Base-by-base conservation (phyloP, 2,113 vertebrate species). In the Pelodiscus sinensis region DNA sequence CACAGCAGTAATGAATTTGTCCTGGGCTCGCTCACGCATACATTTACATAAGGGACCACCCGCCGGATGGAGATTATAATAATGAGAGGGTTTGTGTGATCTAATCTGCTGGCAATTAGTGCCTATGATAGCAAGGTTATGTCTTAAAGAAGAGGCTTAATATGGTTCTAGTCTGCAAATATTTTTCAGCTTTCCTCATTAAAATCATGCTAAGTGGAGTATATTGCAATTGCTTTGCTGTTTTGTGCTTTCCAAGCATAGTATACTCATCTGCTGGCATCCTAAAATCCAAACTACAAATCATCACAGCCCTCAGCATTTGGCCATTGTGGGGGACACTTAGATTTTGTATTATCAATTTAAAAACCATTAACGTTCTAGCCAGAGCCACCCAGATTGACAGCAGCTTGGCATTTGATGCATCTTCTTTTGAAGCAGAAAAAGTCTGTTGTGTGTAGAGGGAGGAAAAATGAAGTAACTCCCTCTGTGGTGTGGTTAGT, bases 161-260 rank as follows among this genome's bases (percentile, higher is more conserved):
- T 71, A 71, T 35, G n/a, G n/a, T 71, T 35, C 31, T 71, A 21
- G 65, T 35, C 16, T 35, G 65, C n/a, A 71, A 11, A 71, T 35
- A 11, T 6, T 77, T 14, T 50, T 77, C 38, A 77, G 38, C 21
- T 25, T 24, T 50, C 73, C 73, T 77, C 73, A 75, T 25, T 75
- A 50, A 75, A 75, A 50, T 75, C 73, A 51, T 85, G 0, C 14
- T 44, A 21, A 78, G 55, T 85, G 29, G 14, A 51, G 16, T 77
- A 24, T 58, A 88, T 93, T 62, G 8, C 85, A 75, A 38, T 83
- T 68, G 27, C 56, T 90, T 87, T 94, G 68, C 71, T 80, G 44
- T 85, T 13, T 0, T 58, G 60, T 21, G n/a, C 0, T 90, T 31
- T n/a, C 52, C 55, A 71, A 84, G n/a, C 58, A 10, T 50, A 77